Evolutionary conservation across 2,797 vertebrate genomes (phyloP).

Genomic region (Simalia tracyae): DNA sequence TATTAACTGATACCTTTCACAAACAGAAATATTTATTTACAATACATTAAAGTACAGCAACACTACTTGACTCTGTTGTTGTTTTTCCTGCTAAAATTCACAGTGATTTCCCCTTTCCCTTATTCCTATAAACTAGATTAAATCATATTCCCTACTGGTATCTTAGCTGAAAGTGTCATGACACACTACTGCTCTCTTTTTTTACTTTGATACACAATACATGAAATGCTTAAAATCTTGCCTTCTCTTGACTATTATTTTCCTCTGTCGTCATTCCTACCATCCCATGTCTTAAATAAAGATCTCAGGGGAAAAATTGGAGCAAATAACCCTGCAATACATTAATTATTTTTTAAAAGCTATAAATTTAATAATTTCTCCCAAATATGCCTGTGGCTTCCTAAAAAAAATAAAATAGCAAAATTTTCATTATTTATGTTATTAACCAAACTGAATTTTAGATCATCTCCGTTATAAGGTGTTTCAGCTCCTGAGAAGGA

Average conservation of each 20-base stretch:
- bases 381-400: conserved; percentile 1
- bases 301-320: not conserved
- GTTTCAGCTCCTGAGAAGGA: not conserved
- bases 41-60: fast-evolving
- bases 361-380: conserved; percentile 1
- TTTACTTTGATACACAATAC: conserved; percentile 37
- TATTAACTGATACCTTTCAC: not conserved
- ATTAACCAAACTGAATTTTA: conserved; percentile 44
- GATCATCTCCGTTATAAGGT: conserved; percentile 33
- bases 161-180: conserved; percentile 10
- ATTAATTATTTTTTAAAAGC: not conserved
- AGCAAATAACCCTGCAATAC: conserved; percentile 14
- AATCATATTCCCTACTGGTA: conserved; percentile 19
- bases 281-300: not conserved
- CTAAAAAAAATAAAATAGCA: not conserved
- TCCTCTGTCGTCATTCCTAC: not conserved
- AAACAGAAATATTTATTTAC: not conserved
- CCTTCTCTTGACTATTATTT: not conserved
- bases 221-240: not conserved
- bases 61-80: conserved; percentile 7
- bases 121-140: not conserved
- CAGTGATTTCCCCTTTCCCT: not conserved
- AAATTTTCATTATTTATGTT: not conserved
- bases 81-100: not conserved
- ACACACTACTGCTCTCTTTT: conserved; percentile 30